These are phyloP conservation scores for Mugil cephalus DNA, from an alignment of 2,113 vertebrate species.

Conservation along the genomic window DNA sequence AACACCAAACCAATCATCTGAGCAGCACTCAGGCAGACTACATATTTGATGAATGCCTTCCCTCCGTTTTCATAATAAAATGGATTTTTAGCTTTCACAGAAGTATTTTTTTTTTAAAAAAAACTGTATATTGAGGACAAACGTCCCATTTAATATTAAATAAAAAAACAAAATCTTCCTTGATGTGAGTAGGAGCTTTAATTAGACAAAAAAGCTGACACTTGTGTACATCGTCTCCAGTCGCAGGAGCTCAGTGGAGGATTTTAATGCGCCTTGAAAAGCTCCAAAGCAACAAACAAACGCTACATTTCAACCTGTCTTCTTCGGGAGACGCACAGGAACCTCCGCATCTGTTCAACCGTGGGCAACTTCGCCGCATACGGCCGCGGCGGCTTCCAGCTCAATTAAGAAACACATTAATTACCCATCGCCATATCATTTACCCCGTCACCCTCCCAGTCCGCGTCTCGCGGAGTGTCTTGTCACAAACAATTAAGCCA, in stretches of 20 bases:
- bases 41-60: conserved; percentile 58
- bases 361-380: conserved; percentile 31
- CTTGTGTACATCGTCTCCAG: conserved; percentile 41
- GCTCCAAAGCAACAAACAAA: conserved; percentile 20
- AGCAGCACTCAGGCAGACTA: conserved; percentile 40
- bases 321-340: not conserved
- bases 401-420: conserved; percentile 82
- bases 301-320: conserved; percentile 9
- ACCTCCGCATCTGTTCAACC: conserved; percentile 4
- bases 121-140: conserved; percentile 39
- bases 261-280: not conserved
- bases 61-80: conserved; percentile 38
- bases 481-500: conserved; percentile 85
- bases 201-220: conserved; percentile 43
- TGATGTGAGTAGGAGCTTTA: conserved; percentile 46
- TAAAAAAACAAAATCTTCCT: conserved; percentile 39
- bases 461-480: conserved; percentile 64
- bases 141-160: conserved; percentile 28
- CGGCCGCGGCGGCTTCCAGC: conserved; percentile 67
- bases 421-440: conserved; percentile 75
- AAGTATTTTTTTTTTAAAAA: conserved; percentile 26
- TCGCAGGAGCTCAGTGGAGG: conserved; percentile 18
- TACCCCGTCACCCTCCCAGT: conserved; percentile 60
- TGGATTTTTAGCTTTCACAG: conserved; percentile 14
- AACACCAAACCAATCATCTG: conserved; percentile 45